Evolutionary conservation across 1,140 invertebrate species (phyloP).

Genomic region (Drosophila lacertosa): DNA sequence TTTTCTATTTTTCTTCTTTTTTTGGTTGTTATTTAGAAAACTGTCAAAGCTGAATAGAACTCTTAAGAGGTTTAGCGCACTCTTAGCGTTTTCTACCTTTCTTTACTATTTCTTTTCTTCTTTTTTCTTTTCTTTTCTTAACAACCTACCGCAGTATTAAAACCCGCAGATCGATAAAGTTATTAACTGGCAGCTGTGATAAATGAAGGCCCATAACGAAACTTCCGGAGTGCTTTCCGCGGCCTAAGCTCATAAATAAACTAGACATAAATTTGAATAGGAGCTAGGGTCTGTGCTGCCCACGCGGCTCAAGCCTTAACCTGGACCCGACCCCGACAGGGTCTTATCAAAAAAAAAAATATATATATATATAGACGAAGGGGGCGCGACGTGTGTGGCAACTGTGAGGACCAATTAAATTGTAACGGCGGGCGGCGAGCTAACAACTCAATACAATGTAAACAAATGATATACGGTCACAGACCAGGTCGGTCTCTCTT

Average conservation of each 20-base stretch:
- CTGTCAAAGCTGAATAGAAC: constrained; percentile 82
- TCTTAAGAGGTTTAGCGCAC: constrained; percentile 82
- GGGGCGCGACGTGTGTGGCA: constrained; percentile 65
- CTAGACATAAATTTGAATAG: constrained; percentile 18
- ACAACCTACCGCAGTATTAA: constrained; percentile 62
- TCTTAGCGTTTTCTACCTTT: constrained; percentile 63
- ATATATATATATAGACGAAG: too few relatives aligned
- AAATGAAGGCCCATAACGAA: constrained; percentile 45
- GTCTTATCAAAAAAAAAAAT: constrained; percentile 66
- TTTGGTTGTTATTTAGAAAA: constrained; percentile 64
- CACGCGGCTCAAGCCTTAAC: constrained; percentile 48
- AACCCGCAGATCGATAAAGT: constrained; percentile 62
- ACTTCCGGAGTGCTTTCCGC: constrained; percentile 55
- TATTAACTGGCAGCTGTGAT: constrained; percentile 58
- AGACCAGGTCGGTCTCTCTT: constrained; percentile 27
- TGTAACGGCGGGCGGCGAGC: constrained; percentile 63
- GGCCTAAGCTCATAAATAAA: constrained; percentile 3
- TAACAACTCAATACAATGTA: constrained; percentile 82
- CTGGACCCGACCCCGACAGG: background rate
- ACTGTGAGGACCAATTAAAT: constrained; percentile 62
- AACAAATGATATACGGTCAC: constrained; percentile 81
- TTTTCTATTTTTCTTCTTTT: constrained; percentile 23
- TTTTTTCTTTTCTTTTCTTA: constrained; percentile 20
- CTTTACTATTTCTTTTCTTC: constrained; percentile 34
- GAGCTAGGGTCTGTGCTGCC: constrained; percentile 17